phyloP scores from a whole-genome alignment of 1,140 invertebrate genomes.

The Drosophila bocqueti region DNA sequence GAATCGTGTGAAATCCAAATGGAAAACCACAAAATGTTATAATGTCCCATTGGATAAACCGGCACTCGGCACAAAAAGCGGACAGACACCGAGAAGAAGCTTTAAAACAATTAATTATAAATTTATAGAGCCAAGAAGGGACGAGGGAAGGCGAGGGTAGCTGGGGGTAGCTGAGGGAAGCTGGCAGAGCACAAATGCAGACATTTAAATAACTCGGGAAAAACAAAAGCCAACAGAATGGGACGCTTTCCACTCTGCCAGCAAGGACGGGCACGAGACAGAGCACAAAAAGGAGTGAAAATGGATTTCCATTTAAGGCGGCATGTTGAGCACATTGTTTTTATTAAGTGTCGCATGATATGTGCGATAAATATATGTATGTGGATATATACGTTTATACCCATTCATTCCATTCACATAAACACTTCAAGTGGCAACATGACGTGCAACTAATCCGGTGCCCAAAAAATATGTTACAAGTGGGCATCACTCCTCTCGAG shows the following conservation, averaged over 20 bases:
- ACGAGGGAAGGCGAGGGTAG: not conserved
- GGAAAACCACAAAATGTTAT: constrained; percentile 75
- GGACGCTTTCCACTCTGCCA: no score
- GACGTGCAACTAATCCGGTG: constrained; percentile 81
- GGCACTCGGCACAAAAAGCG: constrained; percentile 24
- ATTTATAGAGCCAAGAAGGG: constrained; percentile 65
- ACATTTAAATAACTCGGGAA: constrained; percentile 78
- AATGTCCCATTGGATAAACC: constrained; percentile 41
- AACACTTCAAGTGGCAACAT: constrained; percentile 84
- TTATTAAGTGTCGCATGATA: constrained; percentile 85
- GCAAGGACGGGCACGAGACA: constrained; percentile 18
- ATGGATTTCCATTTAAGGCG: constrained; percentile 84
- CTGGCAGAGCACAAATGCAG: constrained; percentile 47
- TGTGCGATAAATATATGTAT: constrained; percentile 57
- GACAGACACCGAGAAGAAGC: constrained; percentile 58
- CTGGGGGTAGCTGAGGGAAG: not conserved
- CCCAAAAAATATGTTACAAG: constrained; percentile 83
- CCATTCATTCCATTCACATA: constrained; percentile 64
- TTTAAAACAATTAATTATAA: constrained; percentile 84
- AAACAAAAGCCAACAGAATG: constrained; percentile 45
- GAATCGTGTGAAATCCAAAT: constrained; percentile 46
- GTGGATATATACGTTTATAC: constrained; percentile 14
- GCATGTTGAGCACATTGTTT: constrained; percentile 84
- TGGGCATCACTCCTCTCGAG: constrained; percentile 48
- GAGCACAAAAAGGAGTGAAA: constrained; percentile 73